A percentile compares a stretch with the other conserved stretches of the same genome.
Conservation (phyloP, 2,888 invertebrate genomes). For the Steinernema carpocapsae region DNA sequence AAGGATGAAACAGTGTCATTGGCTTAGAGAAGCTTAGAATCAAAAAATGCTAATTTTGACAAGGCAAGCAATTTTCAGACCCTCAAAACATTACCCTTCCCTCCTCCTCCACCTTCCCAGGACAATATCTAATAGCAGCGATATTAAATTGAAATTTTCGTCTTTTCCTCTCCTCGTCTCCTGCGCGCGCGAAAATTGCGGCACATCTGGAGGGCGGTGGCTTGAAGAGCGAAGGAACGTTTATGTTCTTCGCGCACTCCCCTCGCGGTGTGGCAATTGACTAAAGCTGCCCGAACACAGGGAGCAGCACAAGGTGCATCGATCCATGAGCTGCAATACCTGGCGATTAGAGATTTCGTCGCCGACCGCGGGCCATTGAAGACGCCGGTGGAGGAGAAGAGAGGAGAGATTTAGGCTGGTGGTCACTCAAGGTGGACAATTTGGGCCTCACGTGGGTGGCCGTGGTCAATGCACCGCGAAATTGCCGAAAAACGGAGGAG, state of each 20-base stretch:
- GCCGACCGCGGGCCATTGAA: neutral
- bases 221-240: slow-evolving; percentile 30
- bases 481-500: slow-evolving; percentile 1
- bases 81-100: neutral
- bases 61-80: too few species aligned
- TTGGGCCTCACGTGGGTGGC: slow-evolving; percentile 11
- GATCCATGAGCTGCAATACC: slow-evolving; percentile 24
- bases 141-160: slow-evolving; percentile 25
- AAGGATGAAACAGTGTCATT: too few species aligned
- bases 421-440: slow-evolving; percentile 21
- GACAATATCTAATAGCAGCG: neutral
- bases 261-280: slow-evolving; percentile 23
- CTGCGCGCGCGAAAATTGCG: slow-evolving; percentile 33
- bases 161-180: neutral
- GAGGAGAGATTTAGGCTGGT: neutral
- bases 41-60: too few species aligned
- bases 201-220: neutral
- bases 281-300: neutral
- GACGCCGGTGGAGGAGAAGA: neutral
- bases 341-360: slow-evolving; percentile 6
- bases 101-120: neutral
- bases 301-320: slow-evolving; percentile 14
- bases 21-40: too few species aligned
- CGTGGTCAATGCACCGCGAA: slow-evolving; percentile 9
- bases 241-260: neutral